These are phyloP conservation scores for Netelia virgata DNA, from an alignment of 2,888 invertebrate species.

Conservation along the genomic window DNA sequence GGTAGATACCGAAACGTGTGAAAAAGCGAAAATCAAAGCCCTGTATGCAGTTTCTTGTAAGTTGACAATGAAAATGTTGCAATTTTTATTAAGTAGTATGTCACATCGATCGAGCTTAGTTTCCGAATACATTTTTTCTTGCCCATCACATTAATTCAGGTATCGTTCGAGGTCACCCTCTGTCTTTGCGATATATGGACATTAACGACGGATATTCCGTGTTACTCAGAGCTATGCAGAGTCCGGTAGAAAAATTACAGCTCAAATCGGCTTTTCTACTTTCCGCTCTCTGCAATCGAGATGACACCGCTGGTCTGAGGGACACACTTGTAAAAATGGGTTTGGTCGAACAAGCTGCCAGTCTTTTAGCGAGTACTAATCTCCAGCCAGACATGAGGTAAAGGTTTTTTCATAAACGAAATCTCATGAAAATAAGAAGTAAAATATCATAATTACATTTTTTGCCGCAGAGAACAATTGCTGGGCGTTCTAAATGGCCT, in stretches of 20 bases:
- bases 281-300: slow-evolving; percentile 86
- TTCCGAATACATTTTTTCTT: slow-evolving; percentile 1
- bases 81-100: not conserved
- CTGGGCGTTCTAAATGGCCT: slow-evolving; percentile 79
- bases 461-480: slow-evolving; percentile 78
- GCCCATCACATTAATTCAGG: slow-evolving; percentile 84
- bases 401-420: slow-evolving; percentile 35
- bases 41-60: slow-evolving; percentile 93
- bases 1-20: slow-evolving; percentile 86
- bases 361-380: slow-evolving; percentile 76
- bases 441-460: not conserved
- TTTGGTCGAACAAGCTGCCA: slow-evolving; percentile 80
- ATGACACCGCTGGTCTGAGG: slow-evolving; percentile 76
- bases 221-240: slow-evolving; percentile 87
- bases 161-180: slow-evolving; percentile 88
- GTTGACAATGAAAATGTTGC: slow-evolving; percentile 77
- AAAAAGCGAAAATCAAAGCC: slow-evolving; percentile 88
- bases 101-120: not conserved
- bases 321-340: slow-evolving; percentile 82
- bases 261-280: slow-evolving; percentile 92
- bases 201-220: slow-evolving; percentile 89
- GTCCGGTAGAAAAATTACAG: slow-evolving; percentile 87
- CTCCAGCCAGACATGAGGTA: slow-evolving; percentile 80
- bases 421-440: slow-evolving; percentile 17
- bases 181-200: slow-evolving; percentile 88